Evolutionary conservation across 2,113 vertebrate species (phyloP), one percentile per base, ranked within the genome.

Genomic region (Caranx melampygus): DNA sequence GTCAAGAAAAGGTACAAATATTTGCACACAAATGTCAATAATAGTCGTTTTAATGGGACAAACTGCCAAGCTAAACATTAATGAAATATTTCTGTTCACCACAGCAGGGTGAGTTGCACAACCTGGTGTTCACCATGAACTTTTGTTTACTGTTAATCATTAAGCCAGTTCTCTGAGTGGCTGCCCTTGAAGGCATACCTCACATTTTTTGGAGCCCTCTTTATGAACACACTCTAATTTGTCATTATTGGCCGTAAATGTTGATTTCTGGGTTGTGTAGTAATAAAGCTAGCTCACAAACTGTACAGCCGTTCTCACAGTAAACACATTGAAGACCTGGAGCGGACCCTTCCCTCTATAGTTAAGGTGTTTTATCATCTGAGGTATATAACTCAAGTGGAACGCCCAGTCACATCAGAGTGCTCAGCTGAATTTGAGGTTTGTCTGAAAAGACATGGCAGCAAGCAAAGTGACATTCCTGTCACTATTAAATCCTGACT

Each of bases 381-480:
- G n/a, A 42, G 37, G 4, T 68, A 26, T 54, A 47, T 54, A 47
- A 67, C 60, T 79, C 37, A 63, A 31, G 72, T 49, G 16, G 26
- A 82, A 74, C 71, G 7, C 63, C 68, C 59, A 44, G 52, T 58
- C 64, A 45, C 55, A 64, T 67, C 78, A 67, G 14, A 54, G 44
- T 0, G 26, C 35, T 80, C 18, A 9, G 47, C 35, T 78, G 57
- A 55, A 79, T 83, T 20, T 69, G 52, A 70, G n/a, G 44, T 67
- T 49, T 70, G 75, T 49, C 37, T 54, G 4, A 37, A 13, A 65
- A 70, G 72, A 72, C 54, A 15, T 59, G 47, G 35, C 79, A 92
- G 89, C 90, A 83, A 90, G 93, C 87, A 91, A 82, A 88, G 92
- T 86, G 79, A 93, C 94, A 94, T 94, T 94, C 93, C 91, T 87